Conservation (phyloP, 2,888 invertebrate species). For the Leptinotarsa juncta region DNA sequence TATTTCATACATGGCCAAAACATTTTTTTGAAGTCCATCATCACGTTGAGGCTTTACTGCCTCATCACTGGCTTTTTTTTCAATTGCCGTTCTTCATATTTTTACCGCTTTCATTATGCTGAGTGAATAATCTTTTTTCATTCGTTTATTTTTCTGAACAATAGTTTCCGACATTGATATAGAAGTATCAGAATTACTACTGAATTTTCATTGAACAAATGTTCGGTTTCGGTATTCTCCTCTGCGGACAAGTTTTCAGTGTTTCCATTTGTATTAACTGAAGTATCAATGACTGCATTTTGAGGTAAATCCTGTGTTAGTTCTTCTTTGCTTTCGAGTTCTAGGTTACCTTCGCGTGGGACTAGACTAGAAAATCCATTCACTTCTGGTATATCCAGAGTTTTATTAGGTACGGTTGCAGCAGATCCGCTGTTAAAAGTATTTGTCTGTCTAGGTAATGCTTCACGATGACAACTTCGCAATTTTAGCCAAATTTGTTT, state of each 20-base stretch:
- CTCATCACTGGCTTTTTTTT: slow-evolving; percentile 16
- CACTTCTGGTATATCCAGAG: slow-evolving; percentile 39
- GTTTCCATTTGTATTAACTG: neutral
- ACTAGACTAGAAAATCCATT: slow-evolving; percentile 41
- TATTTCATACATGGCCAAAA: slow-evolving; percentile 29
- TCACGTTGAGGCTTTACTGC: slow-evolving; percentile 13
- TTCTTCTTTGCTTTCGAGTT: neutral
- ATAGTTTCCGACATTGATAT: slow-evolving; percentile 12
- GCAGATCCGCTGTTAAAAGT: slow-evolving; percentile 39
- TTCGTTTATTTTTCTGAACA: slow-evolving; percentile 13
- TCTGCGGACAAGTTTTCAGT: slow-evolving; percentile 9
- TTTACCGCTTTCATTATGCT: slow-evolving; percentile 15
- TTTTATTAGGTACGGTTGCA: slow-evolving; percentile 29
- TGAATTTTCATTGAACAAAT: slow-evolving; percentile 15
- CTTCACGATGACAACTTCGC: slow-evolving; percentile 30
- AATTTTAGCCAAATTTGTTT: slow-evolving; percentile 32
- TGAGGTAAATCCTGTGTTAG: neutral
- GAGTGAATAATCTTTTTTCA: slow-evolving; percentile 10
- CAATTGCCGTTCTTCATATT: slow-evolving; percentile 19
- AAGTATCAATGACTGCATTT: neutral
- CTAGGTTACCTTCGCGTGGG: slow-evolving; percentile 30
- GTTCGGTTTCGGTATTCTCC: slow-evolving; percentile 19
- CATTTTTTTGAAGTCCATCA: slow-evolving; percentile 21
- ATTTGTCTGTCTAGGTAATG: slow-evolving; percentile 27
- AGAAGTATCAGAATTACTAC: slow-evolving; percentile 15